Conservation (phyloP, 2,797 vertebrate genomes). For the Hydrocynus forskahlii region DNA sequence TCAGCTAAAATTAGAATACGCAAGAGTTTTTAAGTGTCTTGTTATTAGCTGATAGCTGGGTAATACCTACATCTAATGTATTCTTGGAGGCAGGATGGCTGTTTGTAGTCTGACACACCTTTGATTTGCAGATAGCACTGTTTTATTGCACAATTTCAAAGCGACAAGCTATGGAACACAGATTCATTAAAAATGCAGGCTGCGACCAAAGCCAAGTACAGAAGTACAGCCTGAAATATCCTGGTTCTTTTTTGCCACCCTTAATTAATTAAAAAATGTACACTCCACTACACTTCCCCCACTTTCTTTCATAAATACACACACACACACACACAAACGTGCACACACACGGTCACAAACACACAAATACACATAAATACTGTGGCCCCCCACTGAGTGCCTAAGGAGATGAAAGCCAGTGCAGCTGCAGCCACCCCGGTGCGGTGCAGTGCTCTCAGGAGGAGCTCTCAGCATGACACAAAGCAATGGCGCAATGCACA, state of each 20-base stretch:
- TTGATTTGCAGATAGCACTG: background rate
- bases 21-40: background rate
- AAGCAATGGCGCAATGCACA: slow-evolving; percentile 48
- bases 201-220: slow-evolving; percentile 23
- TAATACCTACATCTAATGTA: background rate
- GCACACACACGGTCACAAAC: slow-evolving; percentile 49
- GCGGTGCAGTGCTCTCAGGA: slow-evolving; percentile 68
- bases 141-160: slow-evolving; percentile 27
- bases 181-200: slow-evolving; percentile 20
- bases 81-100: background rate
- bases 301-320: slow-evolving; percentile 37
- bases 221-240: slow-evolving; percentile 3
- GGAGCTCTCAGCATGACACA: slow-evolving; percentile 62
- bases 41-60: background rate
- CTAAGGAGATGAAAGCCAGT: slow-evolving; percentile 69
- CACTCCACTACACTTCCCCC: slow-evolving; percentile 36
- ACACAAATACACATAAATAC: slow-evolving; percentile 54
- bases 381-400: slow-evolving; percentile 49
- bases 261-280: slow-evolving; percentile 52
- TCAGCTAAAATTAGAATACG: background rate
- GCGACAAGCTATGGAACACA: background rate
- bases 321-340: background rate
- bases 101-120: background rate
- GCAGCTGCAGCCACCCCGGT: slow-evolving; percentile 66
- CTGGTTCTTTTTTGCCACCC: slow-evolving; percentile 27